These are phyloP conservation scores for Rhagonycha lutea DNA, from an alignment of 2,888 invertebrate species.

Conservation along the genomic window DNA sequence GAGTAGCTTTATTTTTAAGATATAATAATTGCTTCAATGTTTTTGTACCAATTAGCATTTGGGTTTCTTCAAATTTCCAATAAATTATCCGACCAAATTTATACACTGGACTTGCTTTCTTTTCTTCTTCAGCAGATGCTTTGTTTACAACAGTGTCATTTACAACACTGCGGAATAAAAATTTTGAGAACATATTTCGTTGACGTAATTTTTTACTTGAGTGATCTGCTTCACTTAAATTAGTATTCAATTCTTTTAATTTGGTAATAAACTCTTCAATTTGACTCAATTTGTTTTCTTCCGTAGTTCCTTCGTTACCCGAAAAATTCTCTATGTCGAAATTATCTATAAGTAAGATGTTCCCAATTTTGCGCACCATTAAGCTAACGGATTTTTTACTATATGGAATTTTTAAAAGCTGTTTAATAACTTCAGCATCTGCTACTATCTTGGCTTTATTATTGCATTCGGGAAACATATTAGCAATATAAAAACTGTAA, in stretches of 20 bases:
- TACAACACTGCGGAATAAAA: slow-evolving; percentile 81
- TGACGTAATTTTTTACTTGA: slow-evolving; percentile 71
- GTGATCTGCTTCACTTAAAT: slow-evolving; percentile 65
- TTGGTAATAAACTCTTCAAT: slow-evolving; percentile 84
- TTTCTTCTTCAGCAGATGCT: slow-evolving; percentile 76
- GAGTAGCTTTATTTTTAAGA: slow-evolving; percentile 84
- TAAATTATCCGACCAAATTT: slow-evolving; percentile 82
- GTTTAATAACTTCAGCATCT: slow-evolving; percentile 92
- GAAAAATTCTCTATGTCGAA: slow-evolving; percentile 91
- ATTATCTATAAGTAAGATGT: slow-evolving; percentile 86
- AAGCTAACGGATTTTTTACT: slow-evolving; percentile 77
- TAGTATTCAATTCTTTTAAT: slow-evolving; percentile 59
- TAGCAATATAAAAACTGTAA: slow-evolving; percentile 86
- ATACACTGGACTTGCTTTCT: slow-evolving; percentile 66
- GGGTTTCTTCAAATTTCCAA: slow-evolving; percentile 95
- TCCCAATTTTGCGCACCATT: slow-evolving; percentile 94
- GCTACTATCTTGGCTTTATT: slow-evolving; percentile 93
- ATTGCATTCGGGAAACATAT: slow-evolving; percentile 90
- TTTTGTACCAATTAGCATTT: slow-evolving; percentile 93
- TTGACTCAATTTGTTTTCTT: slow-evolving; percentile 82
- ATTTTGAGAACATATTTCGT: slow-evolving; percentile 82
- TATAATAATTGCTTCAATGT: slow-evolving; percentile 77
- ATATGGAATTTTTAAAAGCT: slow-evolving; percentile 86
- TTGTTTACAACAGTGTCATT: slow-evolving; percentile 59
- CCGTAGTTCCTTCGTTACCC: slow-evolving; percentile 67